A percentile compares a stretch with the other conserved stretches of the same genome.
These are phyloP conservation scores for Megaptera novaeangliae DNA, from an alignment of 2,113 vertebrate species.

Conservation along the genomic window DNA sequence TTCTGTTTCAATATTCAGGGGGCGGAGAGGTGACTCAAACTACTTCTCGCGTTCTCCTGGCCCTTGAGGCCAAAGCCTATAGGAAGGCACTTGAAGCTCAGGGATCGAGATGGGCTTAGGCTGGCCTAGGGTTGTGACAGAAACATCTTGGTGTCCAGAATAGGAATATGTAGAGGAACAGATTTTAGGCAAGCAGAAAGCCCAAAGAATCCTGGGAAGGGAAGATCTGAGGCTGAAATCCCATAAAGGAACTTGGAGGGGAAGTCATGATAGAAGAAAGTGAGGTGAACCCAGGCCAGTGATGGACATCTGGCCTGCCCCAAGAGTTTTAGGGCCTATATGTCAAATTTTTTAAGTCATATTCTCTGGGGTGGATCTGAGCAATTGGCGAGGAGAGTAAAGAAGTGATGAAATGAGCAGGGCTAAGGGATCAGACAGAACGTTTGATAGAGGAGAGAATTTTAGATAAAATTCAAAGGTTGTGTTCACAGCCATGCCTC, in stretches of 20 bases:
- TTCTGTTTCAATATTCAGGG: not conserved
- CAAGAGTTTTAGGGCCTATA: not conserved
- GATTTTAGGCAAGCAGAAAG: not conserved
- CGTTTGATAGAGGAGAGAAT: not conserved
- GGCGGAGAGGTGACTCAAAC: not conserved
- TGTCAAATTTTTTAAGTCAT: not conserved
- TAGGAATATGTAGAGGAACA: not conserved
- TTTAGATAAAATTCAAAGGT: not conserved
- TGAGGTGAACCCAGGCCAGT: not conserved
- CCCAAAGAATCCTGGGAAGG: not conserved
- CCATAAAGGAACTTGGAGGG: not conserved
- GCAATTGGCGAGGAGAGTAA: not conserved
- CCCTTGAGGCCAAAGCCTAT: not conserved
- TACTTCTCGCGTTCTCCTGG: not conserved
- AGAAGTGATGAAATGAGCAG: not conserved
- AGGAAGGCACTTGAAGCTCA: not conserved
- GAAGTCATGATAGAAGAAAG: not conserved
- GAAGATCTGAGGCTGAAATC: not conserved
- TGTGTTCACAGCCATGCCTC: no score
- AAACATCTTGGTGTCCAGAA: not conserved
- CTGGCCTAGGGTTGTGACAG: not conserved
- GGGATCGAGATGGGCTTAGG: not conserved
- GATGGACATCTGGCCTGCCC: not conserved
- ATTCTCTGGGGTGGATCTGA: not conserved
- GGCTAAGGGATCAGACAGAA: not conserved